phyloP scores from a whole-genome alignment of 2,888 invertebrate species.

The Hyposoter didymator region DNA sequence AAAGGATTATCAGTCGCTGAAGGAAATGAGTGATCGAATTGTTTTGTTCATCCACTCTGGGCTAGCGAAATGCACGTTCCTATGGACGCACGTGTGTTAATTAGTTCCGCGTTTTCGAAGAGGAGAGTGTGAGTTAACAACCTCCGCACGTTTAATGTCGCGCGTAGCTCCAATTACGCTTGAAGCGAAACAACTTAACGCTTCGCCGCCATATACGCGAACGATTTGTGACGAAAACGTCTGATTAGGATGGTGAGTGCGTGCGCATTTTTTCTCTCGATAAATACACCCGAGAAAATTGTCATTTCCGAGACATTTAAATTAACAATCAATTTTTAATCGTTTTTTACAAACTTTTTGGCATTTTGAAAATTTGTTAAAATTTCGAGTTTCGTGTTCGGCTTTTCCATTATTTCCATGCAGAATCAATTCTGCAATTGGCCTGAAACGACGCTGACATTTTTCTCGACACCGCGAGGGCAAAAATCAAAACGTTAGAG shows the following conservation, averaged over 20 bases:
- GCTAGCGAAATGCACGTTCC: conserved; percentile 5
- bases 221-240: conserved; percentile 23
- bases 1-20: background rate
- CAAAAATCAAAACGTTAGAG: background rate
- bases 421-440: no score
- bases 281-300: background rate
- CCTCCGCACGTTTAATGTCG: conserved; percentile 61
- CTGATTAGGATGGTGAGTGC: background rate
- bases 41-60: conserved; percentile 1
- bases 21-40: conserved; percentile 27
- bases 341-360: no score
- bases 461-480: background rate
- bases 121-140: conserved; percentile 65
- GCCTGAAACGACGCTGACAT: no score
- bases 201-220: conserved; percentile 27
- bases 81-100: conserved; percentile 46
- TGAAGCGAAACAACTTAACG: conserved; percentile 24
- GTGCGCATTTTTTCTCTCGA: background rate
- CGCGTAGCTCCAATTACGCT: conserved; percentile 31
- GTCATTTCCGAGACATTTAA: background rate
- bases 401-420: no score
- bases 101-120: conserved; percentile 68
- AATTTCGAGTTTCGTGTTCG: no score
- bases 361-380: no score
- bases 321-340: background rate